phyloP scores from a whole-genome alignment of 2,888 invertebrate species.

The Tenthredo amoena region DNA sequence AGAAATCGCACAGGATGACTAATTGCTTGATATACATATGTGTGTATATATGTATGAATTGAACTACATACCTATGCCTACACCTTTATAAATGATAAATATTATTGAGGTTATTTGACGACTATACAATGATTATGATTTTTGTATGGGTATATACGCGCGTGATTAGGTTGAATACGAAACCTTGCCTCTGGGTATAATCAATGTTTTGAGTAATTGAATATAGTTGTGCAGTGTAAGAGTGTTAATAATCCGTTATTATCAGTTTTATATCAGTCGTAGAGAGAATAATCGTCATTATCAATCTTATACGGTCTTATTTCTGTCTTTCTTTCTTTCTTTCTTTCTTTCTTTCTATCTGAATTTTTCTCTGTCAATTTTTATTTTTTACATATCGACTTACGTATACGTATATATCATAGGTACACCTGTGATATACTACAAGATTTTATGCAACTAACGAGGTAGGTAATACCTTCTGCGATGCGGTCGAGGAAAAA shows the following conservation, averaged over 20 bases:
- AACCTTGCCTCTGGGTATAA: neutral
- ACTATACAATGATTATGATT: neutral
- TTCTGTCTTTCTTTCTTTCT: neutral
- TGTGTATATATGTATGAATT: neutral
- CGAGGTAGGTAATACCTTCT: too few species aligned
- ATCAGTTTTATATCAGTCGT: too few species aligned
- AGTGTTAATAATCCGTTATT: too few species aligned
- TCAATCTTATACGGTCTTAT: neutral
- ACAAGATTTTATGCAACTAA: too few species aligned
- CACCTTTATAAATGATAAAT: neutral
- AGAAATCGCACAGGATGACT: neutral
- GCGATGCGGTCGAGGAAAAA: too few species aligned
- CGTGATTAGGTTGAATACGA: neutral
- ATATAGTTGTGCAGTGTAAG: too few species aligned
- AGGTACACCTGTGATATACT: too few species aligned
- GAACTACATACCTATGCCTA: neutral
- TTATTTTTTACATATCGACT: too few species aligned
- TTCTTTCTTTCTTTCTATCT: neutral
- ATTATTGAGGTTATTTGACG: slow-evolving; percentile 14
- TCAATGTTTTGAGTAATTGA: too few species aligned
- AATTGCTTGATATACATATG: neutral
- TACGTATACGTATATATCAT: too few species aligned
- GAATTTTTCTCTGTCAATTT: neutral
- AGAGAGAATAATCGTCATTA: too few species aligned
- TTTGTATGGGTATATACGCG: neutral